Evolutionary conservation across 2,888 invertebrate genomes (phyloP).

Genomic region (Doris montereyensis): DNA sequence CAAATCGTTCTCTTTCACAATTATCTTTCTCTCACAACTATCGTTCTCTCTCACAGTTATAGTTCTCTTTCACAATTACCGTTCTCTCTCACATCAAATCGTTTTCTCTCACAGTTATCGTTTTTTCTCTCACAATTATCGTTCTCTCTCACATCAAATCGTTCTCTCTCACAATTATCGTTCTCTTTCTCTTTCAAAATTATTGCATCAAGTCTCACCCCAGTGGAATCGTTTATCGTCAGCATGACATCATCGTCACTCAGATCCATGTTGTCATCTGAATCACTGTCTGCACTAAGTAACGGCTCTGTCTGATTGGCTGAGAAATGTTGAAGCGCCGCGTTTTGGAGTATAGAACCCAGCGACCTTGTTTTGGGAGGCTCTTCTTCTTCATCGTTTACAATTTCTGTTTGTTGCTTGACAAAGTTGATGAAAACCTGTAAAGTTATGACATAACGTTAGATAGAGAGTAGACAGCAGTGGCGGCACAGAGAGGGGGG

Average conservation of each 20-base stretch:
- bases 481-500: neutral
- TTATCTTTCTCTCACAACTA: no score
- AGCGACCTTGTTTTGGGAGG: conserved; percentile 73
- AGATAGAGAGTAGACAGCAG: no score
- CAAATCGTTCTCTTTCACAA: no score
- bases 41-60: no score
- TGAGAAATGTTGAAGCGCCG: conserved; percentile 18
- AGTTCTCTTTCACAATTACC: no score
- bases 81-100: no score
- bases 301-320: conserved; percentile 44
- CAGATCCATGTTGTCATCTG: conserved; percentile 50
- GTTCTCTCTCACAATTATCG: no score
- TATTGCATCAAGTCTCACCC: conserved; percentile 36
- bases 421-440: conserved; percentile 72
- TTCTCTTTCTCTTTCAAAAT: no score
- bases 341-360: conserved; percentile 27
- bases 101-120: no score
- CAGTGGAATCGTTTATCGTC: conserved; percentile 51
- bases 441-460: no score
- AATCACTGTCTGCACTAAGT: conserved; percentile 44
- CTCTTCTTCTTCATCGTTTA: conserved; percentile 61
- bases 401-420: conserved; percentile 69
- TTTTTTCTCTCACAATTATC: no score
- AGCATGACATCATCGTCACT: conserved; percentile 58
- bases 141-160: no score